phyloP scores from a whole-genome alignment of 2,797 vertebrate species.

The Gobio occitaniae region DNA sequence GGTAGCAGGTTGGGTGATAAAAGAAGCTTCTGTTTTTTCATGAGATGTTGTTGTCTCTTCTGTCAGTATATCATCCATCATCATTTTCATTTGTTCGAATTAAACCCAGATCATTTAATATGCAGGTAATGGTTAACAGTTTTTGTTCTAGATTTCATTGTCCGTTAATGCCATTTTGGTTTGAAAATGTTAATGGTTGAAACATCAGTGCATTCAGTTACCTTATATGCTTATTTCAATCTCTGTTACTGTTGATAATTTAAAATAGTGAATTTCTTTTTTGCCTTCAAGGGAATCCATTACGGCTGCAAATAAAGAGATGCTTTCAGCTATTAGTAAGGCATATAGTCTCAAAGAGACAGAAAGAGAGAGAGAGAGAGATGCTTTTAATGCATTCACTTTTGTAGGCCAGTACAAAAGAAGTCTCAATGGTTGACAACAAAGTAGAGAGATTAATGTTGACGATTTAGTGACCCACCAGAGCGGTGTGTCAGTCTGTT shows the following conservation, averaged over 20 bases:
- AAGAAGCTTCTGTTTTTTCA: not conserved
- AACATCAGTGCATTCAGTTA: not conserved
- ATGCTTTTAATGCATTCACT: conserved; percentile 62
- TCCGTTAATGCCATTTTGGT: not conserved
- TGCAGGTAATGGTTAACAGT: not conserved
- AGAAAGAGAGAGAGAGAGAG: not conserved
- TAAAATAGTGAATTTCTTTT: conserved; percentile 17
- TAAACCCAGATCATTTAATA: not conserved
- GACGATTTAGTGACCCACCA: conserved; percentile 60
- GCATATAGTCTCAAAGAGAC: conserved; percentile 1
- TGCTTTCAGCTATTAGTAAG: conserved; percentile 25
- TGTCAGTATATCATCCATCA: not conserved
- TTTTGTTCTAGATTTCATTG: not conserved
- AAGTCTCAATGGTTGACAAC: conserved; percentile 47
- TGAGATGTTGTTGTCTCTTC: not conserved
- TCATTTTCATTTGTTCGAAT: not conserved
- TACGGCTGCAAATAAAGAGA: conserved; percentile 12
- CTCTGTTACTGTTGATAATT: conserved; percentile 3
- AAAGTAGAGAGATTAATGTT: conserved; percentile 63
- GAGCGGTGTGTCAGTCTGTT: conserved; percentile 55
- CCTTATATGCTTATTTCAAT: not conserved
- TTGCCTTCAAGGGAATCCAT: conserved; percentile 64
- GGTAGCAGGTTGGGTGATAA: not conserved
- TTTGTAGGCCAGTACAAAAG: conserved; percentile 57
- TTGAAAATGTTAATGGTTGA: not conserved